These are phyloP conservation scores for Elaphurus davidianus DNA, from an alignment of 2,113 vertebrate genomes.

Conservation along the genomic window DNA sequence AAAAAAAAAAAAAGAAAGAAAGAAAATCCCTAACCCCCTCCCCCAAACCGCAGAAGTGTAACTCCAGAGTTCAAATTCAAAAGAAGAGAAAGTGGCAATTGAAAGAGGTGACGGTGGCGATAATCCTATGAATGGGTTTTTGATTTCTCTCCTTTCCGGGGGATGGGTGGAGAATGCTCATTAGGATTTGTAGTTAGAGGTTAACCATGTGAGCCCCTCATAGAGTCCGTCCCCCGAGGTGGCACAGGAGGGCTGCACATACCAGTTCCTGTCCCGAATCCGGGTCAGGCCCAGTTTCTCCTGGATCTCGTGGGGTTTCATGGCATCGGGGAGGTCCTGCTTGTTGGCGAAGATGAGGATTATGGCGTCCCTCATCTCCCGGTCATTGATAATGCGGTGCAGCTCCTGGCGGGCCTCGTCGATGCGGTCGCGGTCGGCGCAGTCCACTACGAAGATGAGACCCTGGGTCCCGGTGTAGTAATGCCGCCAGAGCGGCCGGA, in stretches of 20 bases:
- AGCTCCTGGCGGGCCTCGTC: constrained; percentile 99
- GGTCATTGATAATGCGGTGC: constrained; percentile 98
- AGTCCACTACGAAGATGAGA: constrained; percentile 99
- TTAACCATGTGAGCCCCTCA: constrained; percentile 99
- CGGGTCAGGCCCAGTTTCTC: constrained; percentile 99
- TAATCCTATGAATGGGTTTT: constrained; percentile 89
- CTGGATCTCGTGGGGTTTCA: constrained; percentile 99
- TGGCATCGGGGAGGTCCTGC: constrained; percentile 99
- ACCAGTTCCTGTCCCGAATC: constrained; percentile 99
- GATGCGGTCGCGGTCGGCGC: constrained; percentile 98
- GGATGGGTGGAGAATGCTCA: constrained; percentile 80
- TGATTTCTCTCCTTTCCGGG: constrained; percentile 77
- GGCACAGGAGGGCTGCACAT: constrained; percentile 99
- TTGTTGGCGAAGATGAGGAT: constrained; percentile 99
- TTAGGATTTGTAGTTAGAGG: constrained; percentile 99
- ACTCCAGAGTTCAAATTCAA: constrained; percentile 74
- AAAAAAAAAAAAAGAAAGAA: constrained; percentile 37
- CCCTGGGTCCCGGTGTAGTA: constrained; percentile 99
- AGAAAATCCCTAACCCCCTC: constrained; percentile 3
- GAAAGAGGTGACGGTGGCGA: constrained; percentile 79
- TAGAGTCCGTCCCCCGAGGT: constrained; percentile 98
- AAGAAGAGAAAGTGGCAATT: constrained; percentile 77
- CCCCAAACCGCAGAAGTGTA: constrained; percentile 60
- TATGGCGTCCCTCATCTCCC: constrained; percentile 99
- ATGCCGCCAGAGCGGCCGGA: constrained; percentile 98